Conservation (phyloP, 2,113 vertebrate genomes). For the Siniperca chuatsi region DNA sequence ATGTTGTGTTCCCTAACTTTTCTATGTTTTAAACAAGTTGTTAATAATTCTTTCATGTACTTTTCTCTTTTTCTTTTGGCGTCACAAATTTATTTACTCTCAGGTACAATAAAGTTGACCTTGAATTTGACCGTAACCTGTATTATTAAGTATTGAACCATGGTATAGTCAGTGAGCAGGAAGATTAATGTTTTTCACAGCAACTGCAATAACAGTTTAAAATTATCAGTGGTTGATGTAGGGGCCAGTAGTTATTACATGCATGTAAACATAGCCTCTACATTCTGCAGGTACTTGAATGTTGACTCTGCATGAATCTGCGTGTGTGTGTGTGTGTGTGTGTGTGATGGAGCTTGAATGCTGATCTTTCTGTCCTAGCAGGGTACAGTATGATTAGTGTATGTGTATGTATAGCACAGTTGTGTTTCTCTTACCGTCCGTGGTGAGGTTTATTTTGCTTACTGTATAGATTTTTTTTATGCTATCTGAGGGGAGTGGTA, state of each 20-base stretch:
- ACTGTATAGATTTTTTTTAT: constrained; percentile 15
- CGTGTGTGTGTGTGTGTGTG: background rate
- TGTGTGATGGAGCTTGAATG: background rate
- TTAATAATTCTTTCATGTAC: background rate
- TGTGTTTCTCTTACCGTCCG: background rate
- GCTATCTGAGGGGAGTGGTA: constrained; percentile 1
- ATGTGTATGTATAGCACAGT: background rate
- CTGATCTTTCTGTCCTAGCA: constrained; percentile 2
- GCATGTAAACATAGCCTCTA: constrained; percentile 13
- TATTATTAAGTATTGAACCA: background rate
- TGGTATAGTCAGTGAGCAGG: background rate
- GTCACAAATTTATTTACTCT: background rate
- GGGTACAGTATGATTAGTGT: constrained; percentile 33
- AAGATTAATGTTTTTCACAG: background rate
- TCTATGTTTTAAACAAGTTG: background rate
- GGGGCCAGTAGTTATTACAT: background rate
- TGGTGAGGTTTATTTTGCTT: constrained; percentile 23
- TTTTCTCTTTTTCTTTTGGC: background rate
- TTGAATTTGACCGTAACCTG: constrained; percentile 6
- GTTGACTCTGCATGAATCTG: constrained; percentile 6
- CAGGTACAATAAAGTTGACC: background rate
- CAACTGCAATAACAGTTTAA: background rate
- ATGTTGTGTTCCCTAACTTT: background rate
- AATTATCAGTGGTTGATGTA: background rate
- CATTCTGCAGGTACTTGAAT: constrained; percentile 23